phyloP scores from a whole-genome alignment of 2,113 vertebrate genomes.

The Empidonax traillii region DNA sequence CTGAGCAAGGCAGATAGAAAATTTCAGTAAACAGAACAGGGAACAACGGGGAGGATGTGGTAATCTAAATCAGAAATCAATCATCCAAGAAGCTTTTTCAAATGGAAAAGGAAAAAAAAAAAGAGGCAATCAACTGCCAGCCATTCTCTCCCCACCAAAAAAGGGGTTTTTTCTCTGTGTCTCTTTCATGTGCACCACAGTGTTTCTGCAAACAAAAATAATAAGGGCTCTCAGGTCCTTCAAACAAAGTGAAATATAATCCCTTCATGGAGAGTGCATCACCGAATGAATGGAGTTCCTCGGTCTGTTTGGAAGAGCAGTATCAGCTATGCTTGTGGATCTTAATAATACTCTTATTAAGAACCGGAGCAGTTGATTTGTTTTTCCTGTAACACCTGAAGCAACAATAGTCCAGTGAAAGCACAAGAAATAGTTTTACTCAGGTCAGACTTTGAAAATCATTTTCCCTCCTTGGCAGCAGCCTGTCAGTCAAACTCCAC shows the following conservation, averaged over 20 bases:
- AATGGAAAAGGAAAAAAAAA: slow-evolving; percentile 31
- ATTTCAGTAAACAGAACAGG: slow-evolving; percentile 29
- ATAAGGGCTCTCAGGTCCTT: slow-evolving; percentile 66
- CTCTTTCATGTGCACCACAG: slow-evolving; percentile 61
- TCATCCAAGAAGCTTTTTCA: slow-evolving; percentile 67
- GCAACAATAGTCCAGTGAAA: slow-evolving; percentile 60
- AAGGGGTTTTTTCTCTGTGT: accelerated
- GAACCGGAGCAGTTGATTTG: slow-evolving; percentile 54
- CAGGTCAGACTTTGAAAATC: slow-evolving; percentile 65
- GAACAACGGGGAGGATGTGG: slow-evolving; percentile 45
- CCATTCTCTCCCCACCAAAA: neutral
- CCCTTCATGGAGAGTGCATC: slow-evolving; percentile 48
- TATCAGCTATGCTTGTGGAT: slow-evolving; percentile 51
- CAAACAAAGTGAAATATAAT: slow-evolving; percentile 70
- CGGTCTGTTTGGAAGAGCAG: neutral
- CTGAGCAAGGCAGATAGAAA: slow-evolving; percentile 1
- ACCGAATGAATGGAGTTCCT: slow-evolving; percentile 41
- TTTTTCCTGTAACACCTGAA: slow-evolving; percentile 71
- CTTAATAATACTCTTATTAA: slow-evolving; percentile 64
- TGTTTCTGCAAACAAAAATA: slow-evolving; percentile 75
- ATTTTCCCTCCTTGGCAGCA: slow-evolving; percentile 37
- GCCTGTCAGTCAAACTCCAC: slow-evolving; percentile 65
- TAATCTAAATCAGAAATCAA: slow-evolving; percentile 64
- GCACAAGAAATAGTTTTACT: slow-evolving; percentile 43
- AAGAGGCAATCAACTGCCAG: neutral